Percentiles rank a stretch among this genome's conserved stretches.
Evolutionary conservation across 2,888 invertebrate species (phyloP).

Genomic region (Hermodice carunculata): DNA sequence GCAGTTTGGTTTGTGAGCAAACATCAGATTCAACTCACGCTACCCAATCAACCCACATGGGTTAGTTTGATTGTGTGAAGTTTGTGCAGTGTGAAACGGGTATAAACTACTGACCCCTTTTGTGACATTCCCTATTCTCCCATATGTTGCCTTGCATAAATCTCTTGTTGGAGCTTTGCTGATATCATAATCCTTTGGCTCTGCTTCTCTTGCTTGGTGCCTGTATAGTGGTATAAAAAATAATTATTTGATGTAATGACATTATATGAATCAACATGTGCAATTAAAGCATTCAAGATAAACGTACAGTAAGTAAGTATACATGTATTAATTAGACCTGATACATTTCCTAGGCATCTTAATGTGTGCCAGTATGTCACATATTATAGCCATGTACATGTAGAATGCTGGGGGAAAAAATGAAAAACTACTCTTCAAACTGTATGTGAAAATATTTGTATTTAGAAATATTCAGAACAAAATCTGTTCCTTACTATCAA

Average conservation of each 20-base stretch:
- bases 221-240: conserved; percentile 46
- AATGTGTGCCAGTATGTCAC: too few relatives aligned
- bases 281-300: too few relatives aligned
- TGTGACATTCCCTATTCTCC: conserved; percentile 60
- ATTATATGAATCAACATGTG: not conserved
- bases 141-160: conserved; percentile 60
- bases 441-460: too few relatives aligned
- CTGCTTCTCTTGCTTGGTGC: conserved; percentile 67
- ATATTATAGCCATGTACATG: too few relatives aligned
- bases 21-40: not conserved
- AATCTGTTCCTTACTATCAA: too few relatives aligned
- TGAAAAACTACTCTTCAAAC: too few relatives aligned
- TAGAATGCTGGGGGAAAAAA: too few relatives aligned
- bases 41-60: not conserved
- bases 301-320: too few relatives aligned
- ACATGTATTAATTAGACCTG: too few relatives aligned
- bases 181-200: conserved; percentile 67
- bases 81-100: not conserved
- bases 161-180: conserved; percentile 54
- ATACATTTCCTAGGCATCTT: too few relatives aligned
- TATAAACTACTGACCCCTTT: conserved; percentile 61
- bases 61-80: not conserved
- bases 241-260: not conserved
- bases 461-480: too few relatives aligned
- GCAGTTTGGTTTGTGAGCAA: not conserved